A percentile compares a stretch with the other conserved stretches of the same genome.
phyloP scores from a whole-genome alignment of 2,888 invertebrate species.

The Nycteola revayana region DNA sequence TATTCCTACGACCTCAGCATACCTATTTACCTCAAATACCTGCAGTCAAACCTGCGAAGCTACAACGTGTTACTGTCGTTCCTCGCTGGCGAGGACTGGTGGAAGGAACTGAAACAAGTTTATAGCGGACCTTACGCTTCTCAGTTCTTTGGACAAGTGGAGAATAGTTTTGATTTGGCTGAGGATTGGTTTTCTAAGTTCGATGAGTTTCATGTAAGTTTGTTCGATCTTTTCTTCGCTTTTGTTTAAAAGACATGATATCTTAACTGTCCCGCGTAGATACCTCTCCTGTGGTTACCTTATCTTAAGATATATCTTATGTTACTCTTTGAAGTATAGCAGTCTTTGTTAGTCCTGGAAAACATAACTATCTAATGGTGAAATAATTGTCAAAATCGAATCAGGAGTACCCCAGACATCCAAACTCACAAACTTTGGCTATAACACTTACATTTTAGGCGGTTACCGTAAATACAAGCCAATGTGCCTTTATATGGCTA shows the following conservation, averaged over 20 bases:
- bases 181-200: slow-evolving; percentile 61
- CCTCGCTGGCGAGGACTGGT: slow-evolving; percentile 67
- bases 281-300: no score
- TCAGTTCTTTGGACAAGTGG: slow-evolving; percentile 54
- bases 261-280: no score
- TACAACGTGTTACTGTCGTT: slow-evolving; percentile 58
- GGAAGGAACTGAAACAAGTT: slow-evolving; percentile 48
- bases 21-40: slow-evolving; percentile 62
- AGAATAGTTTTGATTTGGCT: slow-evolving; percentile 57
- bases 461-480: no score
- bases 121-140: slow-evolving; percentile 55
- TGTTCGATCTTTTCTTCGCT: not conserved
- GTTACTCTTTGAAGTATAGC: not conserved
- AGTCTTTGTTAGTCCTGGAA: not conserved
- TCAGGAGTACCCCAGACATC: no score
- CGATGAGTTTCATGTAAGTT: slow-evolving; percentile 69
- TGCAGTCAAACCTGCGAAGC: slow-evolving; percentile 59
- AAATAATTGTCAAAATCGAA: no score
- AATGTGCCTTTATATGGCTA: no score
- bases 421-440: no score
- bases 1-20: slow-evolving; percentile 63
- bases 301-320: not conserved
- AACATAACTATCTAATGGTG: no score
- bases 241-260: not conserved
- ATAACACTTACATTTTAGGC: no score